phyloP scores from a whole-genome alignment of 2,888 invertebrate species.

The Pyralis farinalis region DNA sequence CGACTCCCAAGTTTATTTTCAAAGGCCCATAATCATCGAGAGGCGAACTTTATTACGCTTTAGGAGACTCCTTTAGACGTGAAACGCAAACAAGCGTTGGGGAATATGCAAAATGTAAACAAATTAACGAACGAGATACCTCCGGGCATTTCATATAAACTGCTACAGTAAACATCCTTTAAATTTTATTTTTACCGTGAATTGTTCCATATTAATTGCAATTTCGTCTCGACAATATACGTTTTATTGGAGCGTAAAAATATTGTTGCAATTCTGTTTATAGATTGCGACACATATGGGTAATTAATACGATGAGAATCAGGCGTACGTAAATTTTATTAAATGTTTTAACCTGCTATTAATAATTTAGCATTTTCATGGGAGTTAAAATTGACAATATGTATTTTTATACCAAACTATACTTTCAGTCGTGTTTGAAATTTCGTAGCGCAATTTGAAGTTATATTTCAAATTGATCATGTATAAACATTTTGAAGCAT shows the following conservation, averaged over 20 bases:
- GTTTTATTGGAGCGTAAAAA: background rate
- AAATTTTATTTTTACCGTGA: slow-evolving; percentile 38
- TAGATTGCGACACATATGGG: slow-evolving; percentile 5
- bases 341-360: background rate
- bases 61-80: slow-evolving; percentile 49
- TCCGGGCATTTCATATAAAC: slow-evolving; percentile 40
- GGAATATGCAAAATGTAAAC: slow-evolving; percentile 63
- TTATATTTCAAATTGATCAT: no score
- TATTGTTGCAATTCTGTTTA: background rate
- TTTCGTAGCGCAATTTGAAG: no score
- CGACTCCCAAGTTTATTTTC: slow-evolving; percentile 65
- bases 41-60: slow-evolving; percentile 63
- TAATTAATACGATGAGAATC: slow-evolving; percentile 8
- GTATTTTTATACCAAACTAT: no score
- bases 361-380: no score
- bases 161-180: slow-evolving; percentile 41
- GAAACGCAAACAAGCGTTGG: slow-evolving; percentile 55
- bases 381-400: no score
- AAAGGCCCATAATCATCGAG: slow-evolving; percentile 67
- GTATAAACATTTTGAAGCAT: no score
- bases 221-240: background rate
- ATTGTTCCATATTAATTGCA: slow-evolving; percentile 32
- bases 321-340: no score
- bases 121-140: slow-evolving; percentile 57
- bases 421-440: no score